A percentile compares a stretch with the other conserved stretches of the same genome.
phyloP scores from a whole-genome alignment of 2,888 invertebrate species.

The Argyresthia albistria region DNA sequence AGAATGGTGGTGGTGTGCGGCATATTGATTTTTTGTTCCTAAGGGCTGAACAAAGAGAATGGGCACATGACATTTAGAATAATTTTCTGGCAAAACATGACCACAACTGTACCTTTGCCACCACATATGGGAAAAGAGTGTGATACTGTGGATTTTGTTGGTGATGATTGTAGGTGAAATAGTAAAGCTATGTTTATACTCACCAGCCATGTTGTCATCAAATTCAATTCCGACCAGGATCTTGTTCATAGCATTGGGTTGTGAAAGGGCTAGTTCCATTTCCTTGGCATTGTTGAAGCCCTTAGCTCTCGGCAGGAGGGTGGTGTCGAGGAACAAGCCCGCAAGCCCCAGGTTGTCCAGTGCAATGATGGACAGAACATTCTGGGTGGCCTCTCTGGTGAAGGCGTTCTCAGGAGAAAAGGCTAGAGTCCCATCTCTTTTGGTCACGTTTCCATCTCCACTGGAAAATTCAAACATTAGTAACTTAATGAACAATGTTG shows the following conservation, averaged over 20 bases:
- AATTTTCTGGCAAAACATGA: no score
- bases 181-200: constrained; percentile 20
- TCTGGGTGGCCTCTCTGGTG: constrained; percentile 43
- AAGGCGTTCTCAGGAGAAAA: constrained; percentile 58
- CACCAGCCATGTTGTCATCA: constrained; percentile 57
- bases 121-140: no score
- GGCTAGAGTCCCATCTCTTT: constrained; percentile 48
- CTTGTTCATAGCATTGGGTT: constrained; percentile 54
- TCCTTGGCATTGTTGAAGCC: constrained; percentile 46
- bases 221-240: constrained; percentile 59
- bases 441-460: constrained; percentile 46
- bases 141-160: no score
- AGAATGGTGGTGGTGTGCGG: no score
- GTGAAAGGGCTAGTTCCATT: constrained; percentile 44
- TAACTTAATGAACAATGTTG: no score
- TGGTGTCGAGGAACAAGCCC: constrained; percentile 42
- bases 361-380: constrained; percentile 52
- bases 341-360: constrained; percentile 49
- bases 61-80: no score
- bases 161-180: no score
- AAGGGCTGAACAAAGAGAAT: no score
- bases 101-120: no score
- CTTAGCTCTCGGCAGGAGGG: constrained; percentile 48
- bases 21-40: no score
- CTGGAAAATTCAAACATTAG: no score